Evolutionary conservation across 2,797 vertebrate species (phyloP).

Genomic region (Eospalax fontanierii): DNA sequence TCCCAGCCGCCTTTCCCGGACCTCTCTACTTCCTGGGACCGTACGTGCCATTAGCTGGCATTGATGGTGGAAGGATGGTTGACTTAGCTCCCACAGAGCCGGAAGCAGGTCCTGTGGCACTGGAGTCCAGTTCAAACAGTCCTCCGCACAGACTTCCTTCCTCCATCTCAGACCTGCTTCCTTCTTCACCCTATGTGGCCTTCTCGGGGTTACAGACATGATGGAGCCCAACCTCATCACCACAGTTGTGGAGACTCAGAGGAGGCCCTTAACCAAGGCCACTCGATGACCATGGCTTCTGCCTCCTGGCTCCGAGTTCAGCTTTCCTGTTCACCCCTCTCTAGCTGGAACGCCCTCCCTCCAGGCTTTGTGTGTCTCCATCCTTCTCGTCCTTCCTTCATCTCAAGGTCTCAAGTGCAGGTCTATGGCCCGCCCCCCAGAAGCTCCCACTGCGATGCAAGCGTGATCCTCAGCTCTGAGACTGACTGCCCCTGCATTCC

Average conservation of each 20-base stretch:
- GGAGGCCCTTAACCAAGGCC: too few relatives aligned
- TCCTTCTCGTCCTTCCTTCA: not conserved
- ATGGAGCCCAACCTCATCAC: not conserved
- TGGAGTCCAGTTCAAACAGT: not conserved
- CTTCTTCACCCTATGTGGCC: not conserved
- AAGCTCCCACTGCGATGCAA: not conserved
- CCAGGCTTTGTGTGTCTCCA: not conserved
- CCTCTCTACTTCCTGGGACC: constrained; percentile 50
- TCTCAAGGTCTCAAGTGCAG: not conserved
- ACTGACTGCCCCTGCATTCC: not conserved
- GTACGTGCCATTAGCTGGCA: not conserved
- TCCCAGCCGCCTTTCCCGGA: not conserved
- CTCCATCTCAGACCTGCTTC: constrained; percentile 8
- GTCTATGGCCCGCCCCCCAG: accelerated
- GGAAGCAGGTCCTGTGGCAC: not conserved
- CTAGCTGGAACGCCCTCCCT: not conserved
- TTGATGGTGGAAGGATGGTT: not conserved
- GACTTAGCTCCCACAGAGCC: constrained; percentile 16
- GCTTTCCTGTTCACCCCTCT: not conserved
- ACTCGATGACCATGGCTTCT: not conserved
- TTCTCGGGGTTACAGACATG: not conserved
- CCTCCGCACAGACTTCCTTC: not conserved
- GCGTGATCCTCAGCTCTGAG: not conserved
- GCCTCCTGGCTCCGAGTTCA: not conserved
- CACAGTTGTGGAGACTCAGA: accelerated